Percentiles rank a stretch among this genome's conserved stretches.
Evolutionary conservation across 2,113 vertebrate genomes (phyloP).

Genomic region (Acanthochromis polyacanthus): DNA sequence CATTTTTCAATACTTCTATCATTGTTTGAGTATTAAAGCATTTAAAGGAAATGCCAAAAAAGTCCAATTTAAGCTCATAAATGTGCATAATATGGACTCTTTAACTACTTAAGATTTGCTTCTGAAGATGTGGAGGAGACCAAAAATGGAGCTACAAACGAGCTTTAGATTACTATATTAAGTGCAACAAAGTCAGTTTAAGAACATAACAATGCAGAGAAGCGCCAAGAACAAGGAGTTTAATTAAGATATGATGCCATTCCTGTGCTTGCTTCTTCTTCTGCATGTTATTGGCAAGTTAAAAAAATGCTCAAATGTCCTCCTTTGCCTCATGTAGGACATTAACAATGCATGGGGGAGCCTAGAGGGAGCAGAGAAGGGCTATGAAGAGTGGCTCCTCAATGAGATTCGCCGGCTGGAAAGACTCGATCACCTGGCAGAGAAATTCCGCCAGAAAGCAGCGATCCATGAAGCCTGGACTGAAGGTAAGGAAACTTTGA

Average conservation of each 20-base stretch:
- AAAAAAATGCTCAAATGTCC: background rate
- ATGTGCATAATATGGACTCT: too few relatives aligned
- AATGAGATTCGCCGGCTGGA: conserved; percentile 98
- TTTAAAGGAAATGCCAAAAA: too few relatives aligned
- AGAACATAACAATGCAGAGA: too few relatives aligned
- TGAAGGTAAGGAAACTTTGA: conserved; percentile 84
- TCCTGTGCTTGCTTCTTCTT: background rate
- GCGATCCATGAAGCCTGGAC: conserved; percentile 98
- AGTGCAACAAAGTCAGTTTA: too few relatives aligned
- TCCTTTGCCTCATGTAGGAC: conserved; percentile 83
- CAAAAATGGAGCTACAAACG: too few relatives aligned
- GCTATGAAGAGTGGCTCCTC: conserved; percentile 98
- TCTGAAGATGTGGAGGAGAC: too few relatives aligned
- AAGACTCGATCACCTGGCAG: conserved; percentile 96
- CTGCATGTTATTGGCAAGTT: background rate
- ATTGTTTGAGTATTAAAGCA: too few relatives aligned
- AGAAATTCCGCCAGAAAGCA: conserved; percentile 98
- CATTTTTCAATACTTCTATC: too few relatives aligned
- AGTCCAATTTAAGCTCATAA: too few relatives aligned
- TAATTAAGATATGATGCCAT: background rate
- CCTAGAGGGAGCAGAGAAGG: conserved; percentile 97
- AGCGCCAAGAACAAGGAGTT: too few relatives aligned
- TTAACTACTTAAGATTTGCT: too few relatives aligned
- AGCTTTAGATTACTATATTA: too few relatives aligned
- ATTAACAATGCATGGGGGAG: conserved; percentile 95